phyloP scores from a whole-genome alignment of 2,113 vertebrate species.

The Arizona elegans region DNA sequence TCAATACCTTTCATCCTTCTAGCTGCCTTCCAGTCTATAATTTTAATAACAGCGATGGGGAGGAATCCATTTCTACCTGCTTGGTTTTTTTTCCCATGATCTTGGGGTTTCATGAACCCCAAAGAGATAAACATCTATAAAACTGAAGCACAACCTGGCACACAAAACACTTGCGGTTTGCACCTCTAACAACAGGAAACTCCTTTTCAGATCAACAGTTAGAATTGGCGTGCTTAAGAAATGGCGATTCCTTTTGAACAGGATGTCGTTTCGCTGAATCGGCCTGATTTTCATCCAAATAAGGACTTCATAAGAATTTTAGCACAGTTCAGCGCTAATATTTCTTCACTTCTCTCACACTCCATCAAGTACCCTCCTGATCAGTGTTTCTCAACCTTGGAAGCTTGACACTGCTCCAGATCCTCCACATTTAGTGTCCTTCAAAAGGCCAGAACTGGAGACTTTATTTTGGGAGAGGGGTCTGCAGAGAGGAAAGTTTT shows the following conservation, averaged over 20 bases:
- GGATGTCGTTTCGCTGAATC: neutral
- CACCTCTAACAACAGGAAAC: neutral
- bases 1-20: neutral
- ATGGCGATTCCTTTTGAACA: neutral
- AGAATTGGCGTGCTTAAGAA: neutral
- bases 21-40: slow-evolving; percentile 5
- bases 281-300: neutral
- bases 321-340: neutral
- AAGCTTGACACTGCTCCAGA: neutral
- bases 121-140: slow-evolving; percentile 34
- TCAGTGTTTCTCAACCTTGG: too few relatives aligned
- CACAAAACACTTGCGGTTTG: rapidly evolving
- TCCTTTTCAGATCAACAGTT: neutral
- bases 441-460: neutral
- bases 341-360: neutral
- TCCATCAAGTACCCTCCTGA: neutral
- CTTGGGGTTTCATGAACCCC: neutral
- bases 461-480: neutral
- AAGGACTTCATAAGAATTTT: neutral
- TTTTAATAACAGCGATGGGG: neutral
- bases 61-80: rapidly evolving
- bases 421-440: neutral
- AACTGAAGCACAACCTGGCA: neutral
- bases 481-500: neutral
- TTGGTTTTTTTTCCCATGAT: slow-evolving; percentile 29